Conservation (phyloP, 1,140 invertebrate species). For the Leptinotarsa undecemlineata region DNA sequence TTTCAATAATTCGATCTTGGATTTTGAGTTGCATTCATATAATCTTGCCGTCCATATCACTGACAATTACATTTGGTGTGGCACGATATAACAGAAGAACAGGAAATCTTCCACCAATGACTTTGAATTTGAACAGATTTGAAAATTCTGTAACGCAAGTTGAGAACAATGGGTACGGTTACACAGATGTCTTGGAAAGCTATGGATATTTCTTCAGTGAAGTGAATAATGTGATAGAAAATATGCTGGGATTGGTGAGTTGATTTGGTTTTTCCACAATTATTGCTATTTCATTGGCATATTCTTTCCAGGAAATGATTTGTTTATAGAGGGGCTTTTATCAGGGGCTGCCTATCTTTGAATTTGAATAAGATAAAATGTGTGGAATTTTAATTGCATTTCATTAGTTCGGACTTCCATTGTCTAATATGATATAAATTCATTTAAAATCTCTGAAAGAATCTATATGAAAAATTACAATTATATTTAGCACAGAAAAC, state of each 20-base stretch:
- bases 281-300: too few species aligned
- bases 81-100: conserved; percentile 57
- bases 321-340: too few species aligned
- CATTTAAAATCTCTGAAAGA: too few species aligned
- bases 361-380: neutral
- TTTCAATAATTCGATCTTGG: conserved; percentile 62
- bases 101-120: conserved; percentile 55
- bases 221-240: conserved; percentile 28
- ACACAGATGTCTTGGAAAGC: conserved; percentile 1
- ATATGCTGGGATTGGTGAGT: conserved; percentile 40
- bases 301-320: too few species aligned
- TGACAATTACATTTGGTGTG: conserved; percentile 63
- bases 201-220: conserved; percentile 21
- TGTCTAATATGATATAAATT: too few species aligned
- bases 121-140: conserved; percentile 49
- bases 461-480: too few species aligned
- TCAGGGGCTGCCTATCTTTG: too few species aligned
- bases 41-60: conserved; percentile 63
- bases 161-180: conserved; percentile 31
- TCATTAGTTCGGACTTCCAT: too few species aligned
- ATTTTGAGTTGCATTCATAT: conserved; percentile 62
- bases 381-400: too few species aligned
- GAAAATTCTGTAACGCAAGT: conserved; percentile 49
- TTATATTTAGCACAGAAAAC: too few species aligned
- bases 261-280: too few species aligned